These are phyloP conservation scores for Picus viridis DNA, from an alignment of 2,797 vertebrate species.

Conservation along the genomic window DNA sequence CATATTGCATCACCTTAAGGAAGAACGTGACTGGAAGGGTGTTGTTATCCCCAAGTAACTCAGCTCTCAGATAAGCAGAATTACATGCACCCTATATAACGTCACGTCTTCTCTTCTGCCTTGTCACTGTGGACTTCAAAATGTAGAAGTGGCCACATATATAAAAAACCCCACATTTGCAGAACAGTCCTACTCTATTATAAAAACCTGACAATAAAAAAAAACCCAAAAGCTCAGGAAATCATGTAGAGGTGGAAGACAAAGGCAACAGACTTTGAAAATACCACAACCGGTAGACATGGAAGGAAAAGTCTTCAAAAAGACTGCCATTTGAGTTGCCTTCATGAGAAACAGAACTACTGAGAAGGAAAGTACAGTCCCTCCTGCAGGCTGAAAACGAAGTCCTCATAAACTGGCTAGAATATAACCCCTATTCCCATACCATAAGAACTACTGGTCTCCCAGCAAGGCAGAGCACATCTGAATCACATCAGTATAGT, in stretches of 20 bases:
- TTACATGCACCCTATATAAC: accelerated
- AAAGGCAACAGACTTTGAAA: neutral
- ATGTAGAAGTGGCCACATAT: neutral
- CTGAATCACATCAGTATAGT: neutral
- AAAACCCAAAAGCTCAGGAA: neutral
- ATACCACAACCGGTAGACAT: neutral
- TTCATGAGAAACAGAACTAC: neutral
- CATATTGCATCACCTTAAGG: neutral
- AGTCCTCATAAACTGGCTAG: neutral
- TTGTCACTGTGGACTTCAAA: neutral
- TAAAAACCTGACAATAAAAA: neutral
- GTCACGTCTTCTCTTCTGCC: neutral
- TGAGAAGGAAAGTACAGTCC: neutral
- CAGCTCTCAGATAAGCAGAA: neutral
- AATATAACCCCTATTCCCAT: neutral
- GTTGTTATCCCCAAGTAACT: neutral
- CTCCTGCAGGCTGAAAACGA: neutral
- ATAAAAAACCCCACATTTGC: neutral
- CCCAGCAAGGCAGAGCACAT: neutral
- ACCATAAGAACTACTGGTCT: neutral
- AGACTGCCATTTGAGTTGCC: neutral
- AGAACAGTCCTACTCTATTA: neutral
- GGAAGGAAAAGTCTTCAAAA: neutral
- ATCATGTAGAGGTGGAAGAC: neutral
- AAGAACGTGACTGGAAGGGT: neutral